Conservation (phyloP, 2,113 vertebrate genomes). For the Crypturellus undulatus region DNA sequence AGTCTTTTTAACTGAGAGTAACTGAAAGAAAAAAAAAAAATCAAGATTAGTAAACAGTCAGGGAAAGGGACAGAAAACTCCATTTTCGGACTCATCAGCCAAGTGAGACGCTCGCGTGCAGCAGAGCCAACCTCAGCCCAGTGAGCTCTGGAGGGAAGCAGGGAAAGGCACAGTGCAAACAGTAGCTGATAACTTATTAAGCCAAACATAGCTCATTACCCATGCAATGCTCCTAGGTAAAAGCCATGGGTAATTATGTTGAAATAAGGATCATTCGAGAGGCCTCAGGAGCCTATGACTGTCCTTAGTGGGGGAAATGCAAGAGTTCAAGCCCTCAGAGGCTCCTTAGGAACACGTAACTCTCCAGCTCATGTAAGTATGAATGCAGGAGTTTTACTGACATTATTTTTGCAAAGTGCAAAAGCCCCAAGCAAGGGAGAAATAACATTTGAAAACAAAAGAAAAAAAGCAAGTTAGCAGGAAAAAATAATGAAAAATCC, state of each 20-base stretch:
- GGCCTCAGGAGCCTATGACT: not conserved
- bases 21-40: rapidly evolving
- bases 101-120: not conserved
- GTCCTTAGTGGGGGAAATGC: not conserved
- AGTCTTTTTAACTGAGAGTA: not conserved
- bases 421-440: not conserved
- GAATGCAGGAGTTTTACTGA: not conserved
- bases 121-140: not conserved
- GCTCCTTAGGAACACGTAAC: rapidly evolving
- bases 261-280: not conserved
- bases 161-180: constrained; percentile 7
- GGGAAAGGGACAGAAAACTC: not conserved
- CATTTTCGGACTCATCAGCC: rapidly evolving
- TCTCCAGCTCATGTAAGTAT: not conserved
- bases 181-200: not conserved
- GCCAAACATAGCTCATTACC: not conserved
- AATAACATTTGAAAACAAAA: not conserved
- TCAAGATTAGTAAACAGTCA: not conserved
- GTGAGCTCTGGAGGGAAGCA: not conserved
- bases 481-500: not conserved
- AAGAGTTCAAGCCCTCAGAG: not conserved
- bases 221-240: not conserved
- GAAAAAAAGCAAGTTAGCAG: not conserved
- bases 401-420: not conserved
- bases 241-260: not conserved